Evolutionary conservation across 92 coral and sea anemone genomes (phyloP), one percentile per base, ranked within the genome.

Genomic region (Scolanthus callimorphus): DNA sequence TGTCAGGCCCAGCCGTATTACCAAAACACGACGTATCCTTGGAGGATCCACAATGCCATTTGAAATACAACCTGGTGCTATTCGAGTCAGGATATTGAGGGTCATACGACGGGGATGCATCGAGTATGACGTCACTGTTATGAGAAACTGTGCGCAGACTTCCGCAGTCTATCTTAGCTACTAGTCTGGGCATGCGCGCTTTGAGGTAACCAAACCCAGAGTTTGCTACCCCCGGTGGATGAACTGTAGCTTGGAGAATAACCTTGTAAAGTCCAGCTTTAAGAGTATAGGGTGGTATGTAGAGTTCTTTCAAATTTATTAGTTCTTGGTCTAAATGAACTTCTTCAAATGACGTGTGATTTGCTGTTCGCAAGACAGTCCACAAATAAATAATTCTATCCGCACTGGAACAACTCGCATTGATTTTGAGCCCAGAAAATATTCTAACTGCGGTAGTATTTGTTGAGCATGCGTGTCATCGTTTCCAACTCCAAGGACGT

Each of bases 101-200:
- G 55, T 88, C 90, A 30, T 80, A 66, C 25, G 96, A 88, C 30
- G 45, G 20, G 9, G 90, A 76, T 11, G 90, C 96, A 31, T 84
- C 51, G 4, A 92, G 43, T 19, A 70, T 53, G 47, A 81, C 65
- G 3, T 69, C 66, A 25, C 60, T 53, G 52, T 62, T 48, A 69
- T 79, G 63, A 45, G 98, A 73, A 65, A 77, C 78, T 51, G 66
- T 79, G 25, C 96, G 80, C 27, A 46, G 39, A 39, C 55, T 63
- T 17, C 98, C 98, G 55, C 98, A 92, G 29, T 75, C 85, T 59
- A 82, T 78, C 27, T 21, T 19, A 15, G 85, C 98, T 39, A 64
- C 78, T 25, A 92, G 69, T 24, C 57, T 67, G 12, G 76, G 78
- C 55, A 37, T 44, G 17, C 74, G 83, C 51, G 81, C 85, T 34